Base-by-base conservation (phyloP, 2,113 vertebrate species). In the Origma solitaria region DNA sequence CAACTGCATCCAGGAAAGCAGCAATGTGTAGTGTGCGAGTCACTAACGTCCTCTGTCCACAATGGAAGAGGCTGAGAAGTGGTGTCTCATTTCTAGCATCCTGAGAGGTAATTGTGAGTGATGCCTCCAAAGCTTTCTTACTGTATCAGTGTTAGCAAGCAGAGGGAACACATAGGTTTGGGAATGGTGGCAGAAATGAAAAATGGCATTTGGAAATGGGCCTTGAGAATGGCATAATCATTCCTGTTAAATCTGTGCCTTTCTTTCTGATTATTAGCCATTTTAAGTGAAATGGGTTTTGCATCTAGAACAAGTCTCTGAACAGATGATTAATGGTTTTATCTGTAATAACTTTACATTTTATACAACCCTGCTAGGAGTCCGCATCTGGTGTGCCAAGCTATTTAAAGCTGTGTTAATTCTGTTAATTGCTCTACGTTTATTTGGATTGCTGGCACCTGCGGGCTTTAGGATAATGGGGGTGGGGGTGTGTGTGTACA, bases 341-440 rank as follows among this genome's bases (percentile, higher is more conserved):
- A 98, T 98, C 95, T 97, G 96, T 97, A 98, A 98, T 98, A 98
- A 98, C 97, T 97, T 98, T 96, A 97, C 88, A 96, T 98, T 98
- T 98, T 98, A 98, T 98, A 97, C 97, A 98, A 97, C 95, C 94
- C 94, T 97, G 97, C 97, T 98, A 97, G 94, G 93, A 97, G 93
- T 97, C 96, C 11, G 92, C 98, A 98, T 98, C 98, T 98, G 98
- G 97, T 97, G 96, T 97, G 96, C 94, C 95, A 98, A 95, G 96
- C 98, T 98, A 98, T 98, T 98, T 98, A 98, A 98, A 98, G 97
- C 97, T 97, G 96, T 98, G 97, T 98, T 98, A 98, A 98, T 98
- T 98, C 98, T 98, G 97, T 97, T 98, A 98, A 98, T 98, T 98
- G 98, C 94, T 98, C 92, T 97, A 97, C 10, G 85, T 98, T 98